Base-by-base conservation (phyloP, 2,888 invertebrate genomes). In the Brenthis ino region DNA sequence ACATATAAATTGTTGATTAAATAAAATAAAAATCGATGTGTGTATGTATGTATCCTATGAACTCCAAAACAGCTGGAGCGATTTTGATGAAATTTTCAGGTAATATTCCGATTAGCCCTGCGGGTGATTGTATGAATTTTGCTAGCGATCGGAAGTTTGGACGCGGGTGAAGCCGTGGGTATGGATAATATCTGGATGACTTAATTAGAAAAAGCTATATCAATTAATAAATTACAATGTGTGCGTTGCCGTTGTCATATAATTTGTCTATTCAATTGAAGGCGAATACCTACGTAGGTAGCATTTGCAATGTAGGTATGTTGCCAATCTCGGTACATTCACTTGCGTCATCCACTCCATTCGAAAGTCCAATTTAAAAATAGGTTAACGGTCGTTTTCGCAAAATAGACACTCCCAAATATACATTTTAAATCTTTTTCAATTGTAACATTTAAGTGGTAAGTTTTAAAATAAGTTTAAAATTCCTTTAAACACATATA, bases 281-380 rank as follows among this genome's bases (percentile, higher is more conserved):
- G 57, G 48, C 57, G 55, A 58, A 33, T 60, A 57, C 47, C 47
- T 67, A 67, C 43, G 37, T 37, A 74, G 65, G 64, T 68, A 73
- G 70, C 63, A 61, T 65, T 71, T 64, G 71, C 69, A 60, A 50
- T 61, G 63, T 68, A 20, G 20, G 20, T 20, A 81, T 83, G 82
- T 83, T 85, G 86, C 86, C 87, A 85, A 86, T 82, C 81, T 84
- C 80, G 78, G 77, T 79, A 76, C 80, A 76, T 69, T 72, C 75
- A 76, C 76, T 85, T 82, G 80, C 84, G 84, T 87, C 88, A 88
- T 84, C 83, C 82, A 82, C 85, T 75, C 83, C 83, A 81, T 87
- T 83, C 80, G 82, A 85, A 87, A 88, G 83, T 85, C 82, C 85
- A 82, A 88, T 89, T 86, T 86, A 87, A 88, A 89, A 86, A 79